phyloP scores from a whole-genome alignment of 2,113 vertebrate genomes.

The Phoenicopterus ruber region DNA sequence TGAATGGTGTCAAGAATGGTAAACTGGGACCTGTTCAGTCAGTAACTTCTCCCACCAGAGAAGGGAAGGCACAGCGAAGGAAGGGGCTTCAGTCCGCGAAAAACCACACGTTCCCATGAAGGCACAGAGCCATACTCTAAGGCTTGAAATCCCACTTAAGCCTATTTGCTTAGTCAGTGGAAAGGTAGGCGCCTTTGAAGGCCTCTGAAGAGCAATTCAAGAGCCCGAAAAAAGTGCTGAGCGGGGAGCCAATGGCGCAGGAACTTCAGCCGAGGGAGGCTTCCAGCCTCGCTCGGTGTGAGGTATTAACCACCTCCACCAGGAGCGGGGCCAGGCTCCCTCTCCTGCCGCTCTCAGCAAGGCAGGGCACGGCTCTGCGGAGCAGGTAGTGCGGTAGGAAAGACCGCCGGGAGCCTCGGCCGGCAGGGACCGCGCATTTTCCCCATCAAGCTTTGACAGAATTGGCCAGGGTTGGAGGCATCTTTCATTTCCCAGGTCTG shows the following conservation, averaged over 20 bases:
- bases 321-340: background rate
- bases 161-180: slow-evolving; percentile 16
- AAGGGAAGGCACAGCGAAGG: background rate
- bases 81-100: background rate
- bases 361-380: background rate
- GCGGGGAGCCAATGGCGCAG: background rate
- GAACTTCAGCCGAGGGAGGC: background rate
- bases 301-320: background rate
- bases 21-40: background rate
- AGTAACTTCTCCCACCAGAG: background rate
- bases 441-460: slow-evolving; percentile 6
- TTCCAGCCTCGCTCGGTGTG: background rate
- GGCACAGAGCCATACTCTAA: background rate
- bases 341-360: background rate
- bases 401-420: background rate
- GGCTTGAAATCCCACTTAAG: slow-evolving; percentile 16
- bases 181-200: slow-evolving; percentile 10
- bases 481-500: slow-evolving; percentile 53
- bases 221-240: background rate
- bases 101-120: background rate
- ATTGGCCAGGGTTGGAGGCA: background rate
- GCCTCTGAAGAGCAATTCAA: slow-evolving; percentile 10
- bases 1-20: background rate
- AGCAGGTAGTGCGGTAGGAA: background rate
- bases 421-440: background rate